Evolutionary conservation across 2,113 vertebrate species (phyloP).

Genomic region (Microcebus tavaratra): DNA sequence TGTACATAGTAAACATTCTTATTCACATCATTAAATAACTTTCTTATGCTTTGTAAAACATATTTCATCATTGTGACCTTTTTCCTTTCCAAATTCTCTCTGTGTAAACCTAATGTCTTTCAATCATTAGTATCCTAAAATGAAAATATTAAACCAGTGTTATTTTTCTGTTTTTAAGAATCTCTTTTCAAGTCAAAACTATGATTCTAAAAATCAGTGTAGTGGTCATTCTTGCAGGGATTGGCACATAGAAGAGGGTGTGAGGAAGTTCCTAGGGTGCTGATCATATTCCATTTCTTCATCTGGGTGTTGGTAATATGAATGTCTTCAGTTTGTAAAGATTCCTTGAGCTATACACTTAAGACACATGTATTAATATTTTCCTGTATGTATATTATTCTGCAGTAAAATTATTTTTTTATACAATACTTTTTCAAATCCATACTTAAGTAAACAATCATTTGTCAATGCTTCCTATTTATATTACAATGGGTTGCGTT

Average conservation of each 20-base stretch:
- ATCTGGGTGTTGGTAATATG: not conserved
- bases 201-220: not conserved
- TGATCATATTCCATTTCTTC: not conserved
- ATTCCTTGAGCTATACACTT: not conserved
- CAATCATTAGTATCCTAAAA: not conserved
- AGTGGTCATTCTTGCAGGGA: not conserved
- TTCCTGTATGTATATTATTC: not conserved
- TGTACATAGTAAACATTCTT: not conserved
- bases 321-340: not conserved
- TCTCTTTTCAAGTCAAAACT: not conserved
- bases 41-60: not conserved
- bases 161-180: constrained; percentile 5
- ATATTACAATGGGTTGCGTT: not conserved
- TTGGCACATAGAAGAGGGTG: not conserved
- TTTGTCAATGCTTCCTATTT: not conserved
- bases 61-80: not conserved
- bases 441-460: not conserved
- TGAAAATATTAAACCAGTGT: not conserved
- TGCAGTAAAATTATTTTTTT: not conserved
- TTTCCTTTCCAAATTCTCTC: constrained; percentile 7
- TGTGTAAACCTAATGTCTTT: not conserved
- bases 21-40: not conserved
- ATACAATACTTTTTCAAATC: not conserved
- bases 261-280: not conserved
- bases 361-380: not conserved